Evolutionary conservation across 2,888 invertebrate genomes (phyloP), one percentile per base, ranked within the genome.

Genomic region (Exocentrus adspersus): DNA sequence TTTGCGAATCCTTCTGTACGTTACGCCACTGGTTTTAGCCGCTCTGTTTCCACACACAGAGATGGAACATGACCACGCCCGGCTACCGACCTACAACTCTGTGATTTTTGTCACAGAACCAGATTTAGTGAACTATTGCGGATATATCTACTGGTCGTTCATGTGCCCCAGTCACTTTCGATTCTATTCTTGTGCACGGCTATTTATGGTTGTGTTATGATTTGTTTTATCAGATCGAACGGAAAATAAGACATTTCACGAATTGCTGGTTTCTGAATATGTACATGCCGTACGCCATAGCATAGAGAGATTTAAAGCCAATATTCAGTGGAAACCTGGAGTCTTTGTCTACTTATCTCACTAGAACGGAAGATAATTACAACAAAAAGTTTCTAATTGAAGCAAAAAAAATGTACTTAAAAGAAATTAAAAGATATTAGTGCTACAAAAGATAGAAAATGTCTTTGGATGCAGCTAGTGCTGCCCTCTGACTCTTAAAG

Each of bases 61-160:
- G 54, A 54, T 54, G 54, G 54, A 54, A 54, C 54, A 54, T 43
- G 72, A 73, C 79, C 80, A 79, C 80, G 77, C 80, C 80, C 79
- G 75, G 74, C 75, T 75, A 74, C 73, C 79, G 79, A 79, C 79
- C 79, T 79, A 79, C 79, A 78, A 79, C 74, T 71, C 70, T 70
- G 73, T 75, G 71, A 78, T 79, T 79, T 79, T 78, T 78, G 72
- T 72, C 72, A 71, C 74, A 71, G 76, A 76, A 77, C 78, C 73
- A 77, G 77, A 76, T 77, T 68, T 69, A 68, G 67, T 68, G 66
- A 70, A 64, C 64, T 65, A 67, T 72, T 68, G 69, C 72, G 72
- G 73, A 73, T 72, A 70, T 63, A 57, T 46, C 57, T 57, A 51
- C 56, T 43, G 24, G 51, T 67, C 64, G 63, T 65, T 65, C 60